Evolutionary conservation across 1,140 invertebrate species (phyloP), one percentile per base, ranked within the genome.

Genomic region (Magallana gigas): DNA sequence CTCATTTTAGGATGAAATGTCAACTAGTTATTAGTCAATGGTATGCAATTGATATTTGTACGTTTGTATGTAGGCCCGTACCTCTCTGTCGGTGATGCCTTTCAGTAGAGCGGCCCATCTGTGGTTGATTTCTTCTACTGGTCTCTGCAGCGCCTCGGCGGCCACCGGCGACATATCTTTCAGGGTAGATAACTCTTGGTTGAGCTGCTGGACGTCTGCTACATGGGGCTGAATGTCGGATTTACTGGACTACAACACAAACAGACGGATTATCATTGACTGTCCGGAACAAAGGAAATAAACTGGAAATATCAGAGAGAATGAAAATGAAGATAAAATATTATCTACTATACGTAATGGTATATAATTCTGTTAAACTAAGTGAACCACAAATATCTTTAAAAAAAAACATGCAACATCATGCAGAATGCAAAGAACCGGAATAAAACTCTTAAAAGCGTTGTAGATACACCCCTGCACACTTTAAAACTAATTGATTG

Each of bases 71-170:
- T 82, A 18, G 36, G 8, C 71, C 12, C 89, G 71, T 85, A 94
- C 94, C 93, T 99, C 98, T 62, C 98, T 95, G 85, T 99, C 98
- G 8, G 98, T 97, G 91, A 99, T 97, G 29, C 97, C 98, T 82
- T 97, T 96, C 0, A 99, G 95, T 1, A 99, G 93, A 11, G 97
- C 96, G 88, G 98, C 97, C 99, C 98, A 99, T 87, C 98, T 96
- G 48, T 96, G 96, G 94, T 99, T 99, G 6, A 99, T 98, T 57
- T 97, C 97, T 57, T 93, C 89, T 36, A 94, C 93, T 29, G 92
- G 92, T 23, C 58, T 96, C 96, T 29, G 99, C 92, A 29, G 98
- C 97, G 94, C 97, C 97, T 94, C 98, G 0, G 98, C 97, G 36
- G 97, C 97, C 3, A 98, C 98, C 0, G 98, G 97, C 18, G 98